Base-by-base conservation (phyloP, 2,888 invertebrate species). In the Lamellibrachia satsuma region DNA sequence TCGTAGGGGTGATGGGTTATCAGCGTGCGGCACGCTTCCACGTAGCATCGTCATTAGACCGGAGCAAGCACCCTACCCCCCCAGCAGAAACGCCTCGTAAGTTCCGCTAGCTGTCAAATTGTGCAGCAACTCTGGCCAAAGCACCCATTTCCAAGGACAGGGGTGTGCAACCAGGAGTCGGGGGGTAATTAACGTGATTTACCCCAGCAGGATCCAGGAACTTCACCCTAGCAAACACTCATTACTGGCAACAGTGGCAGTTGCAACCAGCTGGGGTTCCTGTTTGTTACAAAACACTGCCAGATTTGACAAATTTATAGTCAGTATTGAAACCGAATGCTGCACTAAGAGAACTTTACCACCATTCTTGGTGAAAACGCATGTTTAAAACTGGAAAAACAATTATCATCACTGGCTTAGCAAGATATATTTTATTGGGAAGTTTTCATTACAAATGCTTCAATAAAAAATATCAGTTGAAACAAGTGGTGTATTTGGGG, bases 121-220 rank as follows among this genome's bases (percentile, higher is more conserved):
- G 75, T 15, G 75, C 75, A 22, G 15, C 75, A 22, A 75, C 11
- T 6, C 75, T 75, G 15, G 75, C 6, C 75, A 22, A 75, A 75
- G 4, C 75, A n/a, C 75, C 75, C 15, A 75, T 75, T 75, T 75
- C 75, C 75, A 75, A 75, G 75, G 75, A 22, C 75, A n/a, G 75
- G 75, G 57, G 8, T 57, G 57, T 39, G 39, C 39, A 39, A 57
- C 57, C 15, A 15, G 11, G 57, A 8, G 7, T 8, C 8, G 57
- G 57, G 57, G 57, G 57, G 75, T 75, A 75, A 22, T 75, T 75
- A 22, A 75, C 22, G 75, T 75, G 75, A 75, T 75, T 75, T 75
- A 75, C 75, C 75, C 75, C 75, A 75, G 75, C 75, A 75, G 75
- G 75, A 75, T 75, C 75, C 75, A 75, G 75, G 75, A 75, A 75